phyloP scores from a whole-genome alignment of 2,888 invertebrate genomes.

The Laspeyria flexula region DNA sequence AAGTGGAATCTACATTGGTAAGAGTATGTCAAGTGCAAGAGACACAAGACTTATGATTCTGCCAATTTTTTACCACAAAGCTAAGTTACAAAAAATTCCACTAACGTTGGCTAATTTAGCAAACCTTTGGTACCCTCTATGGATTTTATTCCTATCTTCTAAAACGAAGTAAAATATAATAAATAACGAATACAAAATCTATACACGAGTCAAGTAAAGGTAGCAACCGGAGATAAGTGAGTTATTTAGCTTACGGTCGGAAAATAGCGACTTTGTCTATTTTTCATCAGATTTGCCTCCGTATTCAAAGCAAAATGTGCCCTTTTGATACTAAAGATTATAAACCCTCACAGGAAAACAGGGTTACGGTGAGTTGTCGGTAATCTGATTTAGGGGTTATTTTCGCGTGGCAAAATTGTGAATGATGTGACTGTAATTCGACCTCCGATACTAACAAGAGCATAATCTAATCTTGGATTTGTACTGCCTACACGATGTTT shows the following conservation, averaged over 20 bases:
- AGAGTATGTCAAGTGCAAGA: no score
- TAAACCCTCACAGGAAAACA: neutral
- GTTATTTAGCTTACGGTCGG: neutral
- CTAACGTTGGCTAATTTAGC: no score
- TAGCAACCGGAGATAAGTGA: neutral
- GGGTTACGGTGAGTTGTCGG: neutral
- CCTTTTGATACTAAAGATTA: constrained; percentile 25
- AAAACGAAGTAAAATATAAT: no score
- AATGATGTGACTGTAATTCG: constrained; percentile 16
- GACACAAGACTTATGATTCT: no score
- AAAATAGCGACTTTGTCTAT: constrained; percentile 1
- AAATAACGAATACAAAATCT: neutral
- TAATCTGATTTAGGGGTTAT: neutral
- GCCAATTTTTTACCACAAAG: no score
- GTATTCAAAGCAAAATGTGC: constrained; percentile 17
- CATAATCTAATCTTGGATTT: constrained; percentile 18
- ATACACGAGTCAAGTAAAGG: neutral
- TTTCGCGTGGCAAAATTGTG: constrained; percentile 13
- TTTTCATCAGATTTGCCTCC: constrained; percentile 13
- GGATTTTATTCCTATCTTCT: no score
- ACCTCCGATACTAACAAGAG: neutral
- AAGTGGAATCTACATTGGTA: no score
- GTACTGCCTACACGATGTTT: constrained; percentile 5
- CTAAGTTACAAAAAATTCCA: no score
- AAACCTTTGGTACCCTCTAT: no score